Conservation (phyloP, 2,797 vertebrate genomes). For the Chanos chanos region DNA sequence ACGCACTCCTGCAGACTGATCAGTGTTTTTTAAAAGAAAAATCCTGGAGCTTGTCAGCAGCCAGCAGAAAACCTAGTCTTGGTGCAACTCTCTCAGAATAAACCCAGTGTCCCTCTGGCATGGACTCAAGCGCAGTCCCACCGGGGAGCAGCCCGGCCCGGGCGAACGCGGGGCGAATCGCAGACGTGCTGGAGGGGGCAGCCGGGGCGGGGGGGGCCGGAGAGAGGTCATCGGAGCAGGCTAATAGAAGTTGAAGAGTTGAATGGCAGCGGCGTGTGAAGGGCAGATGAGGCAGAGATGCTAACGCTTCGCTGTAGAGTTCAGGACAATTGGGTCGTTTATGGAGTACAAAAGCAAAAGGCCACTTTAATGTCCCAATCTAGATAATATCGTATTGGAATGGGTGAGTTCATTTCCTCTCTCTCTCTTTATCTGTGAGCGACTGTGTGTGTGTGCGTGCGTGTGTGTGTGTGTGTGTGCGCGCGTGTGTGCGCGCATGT, state of each 20-base stretch:
- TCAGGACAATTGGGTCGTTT: slow-evolving; percentile 54
- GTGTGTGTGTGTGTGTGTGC: slow-evolving; percentile 27
- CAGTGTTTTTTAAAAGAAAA: slow-evolving; percentile 19
- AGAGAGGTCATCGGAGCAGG: slow-evolving; percentile 10
- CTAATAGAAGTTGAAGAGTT: slow-evolving; percentile 24
- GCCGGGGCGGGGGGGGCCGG: slow-evolving; percentile 3
- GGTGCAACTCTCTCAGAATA: slow-evolving; percentile 38
- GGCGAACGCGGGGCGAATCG: slow-evolving; percentile 16
- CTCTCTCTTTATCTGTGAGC: too few relatives aligned
- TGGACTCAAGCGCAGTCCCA: too few relatives aligned
- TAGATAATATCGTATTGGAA: slow-evolving; percentile 32
- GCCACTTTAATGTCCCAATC: slow-evolving; percentile 8
- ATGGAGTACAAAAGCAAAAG: slow-evolving; percentile 59
- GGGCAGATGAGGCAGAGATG: slow-evolving; percentile 42
- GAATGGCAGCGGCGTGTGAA: slow-evolving; percentile 36
- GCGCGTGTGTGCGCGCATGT: neutral
- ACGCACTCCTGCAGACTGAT: slow-evolving; percentile 25
- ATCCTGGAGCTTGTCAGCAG: slow-evolving; percentile 26
- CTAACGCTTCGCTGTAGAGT: slow-evolving; percentile 56
- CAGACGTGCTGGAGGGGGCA: slow-evolving; percentile 23
- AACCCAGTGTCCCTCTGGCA: too few relatives aligned
- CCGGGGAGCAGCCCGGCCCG: neutral
- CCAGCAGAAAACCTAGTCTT: slow-evolving; percentile 38
- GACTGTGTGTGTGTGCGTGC: too few relatives aligned
- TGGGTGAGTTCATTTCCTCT: too few relatives aligned